Evolutionary conservation across 2,888 invertebrate species (phyloP).

Genomic region (Salpingus planirostris): DNA sequence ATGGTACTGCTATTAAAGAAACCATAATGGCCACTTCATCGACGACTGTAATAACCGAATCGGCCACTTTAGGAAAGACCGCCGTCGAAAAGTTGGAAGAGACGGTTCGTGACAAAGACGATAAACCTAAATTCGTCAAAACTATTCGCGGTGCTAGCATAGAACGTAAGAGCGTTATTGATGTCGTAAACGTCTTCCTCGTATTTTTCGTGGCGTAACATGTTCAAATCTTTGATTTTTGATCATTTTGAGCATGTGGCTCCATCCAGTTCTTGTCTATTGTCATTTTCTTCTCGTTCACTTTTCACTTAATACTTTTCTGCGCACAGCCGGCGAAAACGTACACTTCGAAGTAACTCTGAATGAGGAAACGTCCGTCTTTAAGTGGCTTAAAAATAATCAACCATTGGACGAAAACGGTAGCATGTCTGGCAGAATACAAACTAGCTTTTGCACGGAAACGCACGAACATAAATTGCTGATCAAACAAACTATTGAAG

Average conservation of each 20-base stretch:
- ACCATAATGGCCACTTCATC: slow-evolving; percentile 4
- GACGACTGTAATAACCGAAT: slow-evolving; percentile 9
- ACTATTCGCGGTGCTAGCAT: slow-evolving; percentile 68
- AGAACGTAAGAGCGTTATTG: slow-evolving; percentile 83
- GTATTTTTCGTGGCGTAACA: no score
- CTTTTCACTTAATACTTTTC: slow-evolving; percentile 2
- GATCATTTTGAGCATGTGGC: no score
- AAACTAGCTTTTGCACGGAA: slow-evolving; percentile 50
- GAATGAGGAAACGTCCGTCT: slow-evolving; percentile 52
- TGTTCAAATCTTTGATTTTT: no score
- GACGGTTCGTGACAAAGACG: slow-evolving; percentile 32
- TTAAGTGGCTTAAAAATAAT: slow-evolving; percentile 85
- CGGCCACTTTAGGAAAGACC: slow-evolving; percentile 23
- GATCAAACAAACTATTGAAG: slow-evolving; percentile 62
- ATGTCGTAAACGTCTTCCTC: no score
- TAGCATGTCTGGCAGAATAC: slow-evolving; percentile 61
- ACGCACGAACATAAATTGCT: slow-evolving; percentile 61
- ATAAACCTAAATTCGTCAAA: slow-evolving; percentile 63
- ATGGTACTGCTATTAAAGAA: slow-evolving; percentile 14
- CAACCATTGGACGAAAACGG: slow-evolving; percentile 65
- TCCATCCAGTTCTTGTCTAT: no score
- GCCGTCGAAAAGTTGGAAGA: slow-evolving; percentile 28
- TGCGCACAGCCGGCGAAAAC: slow-evolving; percentile 70
- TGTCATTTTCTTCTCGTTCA: neutral
- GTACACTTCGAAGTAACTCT: slow-evolving; percentile 73